Evolutionary conservation across 2,888 invertebrate genomes (phyloP), one percentile per base, ranked within the genome.

Genomic region (Macrosoma leucophasiata): DNA sequence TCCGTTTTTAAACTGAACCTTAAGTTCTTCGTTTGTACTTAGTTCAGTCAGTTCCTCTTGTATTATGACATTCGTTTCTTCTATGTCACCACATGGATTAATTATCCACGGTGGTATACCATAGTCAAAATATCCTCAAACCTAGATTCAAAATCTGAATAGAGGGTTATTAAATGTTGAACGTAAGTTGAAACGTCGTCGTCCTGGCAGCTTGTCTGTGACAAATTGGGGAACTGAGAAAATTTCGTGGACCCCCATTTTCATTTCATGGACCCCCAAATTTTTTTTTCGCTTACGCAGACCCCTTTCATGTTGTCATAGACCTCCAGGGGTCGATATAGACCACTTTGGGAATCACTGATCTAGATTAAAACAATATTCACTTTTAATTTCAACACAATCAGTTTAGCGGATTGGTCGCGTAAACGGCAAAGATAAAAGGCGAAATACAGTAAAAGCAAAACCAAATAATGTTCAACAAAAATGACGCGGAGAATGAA

Each of bases 201-300:
- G 24, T 44, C 41, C 9, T 13, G 39, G 38, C 37, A 44, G 17
- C 37, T 40, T 42, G 43, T 35, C n/a, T n/a, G n/a, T 46, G 46
- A 39, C 42, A 46, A 43, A 36, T 39, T 39, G 0, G 37, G 41
- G 41, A 43, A 36, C 41, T 43, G 20, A 28, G 18, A n/a, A 40
- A 53, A 33, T 53, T 44, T 26, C 48, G 44, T 48, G 50, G 50
- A 38, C 48, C 49, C 11, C 54, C 25, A 55, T 59, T 59, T 26
- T 31, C n/a, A n/a, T n/a, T n/a, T n/a, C n/a, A n/a, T n/a, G n/a
- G n/a, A n/a, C n/a, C n/a, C n/a, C n/a, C n/a, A n/a, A n/a, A n/a
- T n/a, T n/a, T n/a, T n/a, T n/a, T n/a, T n/a, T n/a, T n/a, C n/a
- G n/a, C n/a, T n/a, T n/a, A n/a, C n/a, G n/a, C n/a, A n/a, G n/a